Base-by-base conservation (phyloP, 2,113 vertebrate species). In the Lagopus leucura region DNA sequence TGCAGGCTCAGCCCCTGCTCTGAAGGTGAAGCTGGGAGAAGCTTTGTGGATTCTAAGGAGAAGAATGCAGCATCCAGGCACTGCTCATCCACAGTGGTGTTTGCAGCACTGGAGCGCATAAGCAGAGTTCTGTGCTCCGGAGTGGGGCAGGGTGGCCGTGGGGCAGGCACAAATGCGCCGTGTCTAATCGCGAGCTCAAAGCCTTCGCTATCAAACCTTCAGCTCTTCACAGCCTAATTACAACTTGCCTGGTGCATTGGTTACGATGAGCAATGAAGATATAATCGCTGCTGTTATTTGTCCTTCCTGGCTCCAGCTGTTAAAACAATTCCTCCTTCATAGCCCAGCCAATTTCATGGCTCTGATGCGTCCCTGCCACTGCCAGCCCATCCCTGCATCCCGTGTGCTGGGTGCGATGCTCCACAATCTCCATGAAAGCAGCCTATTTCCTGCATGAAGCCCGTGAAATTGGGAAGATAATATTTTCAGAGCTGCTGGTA, bases 281-380 rank as follows among this genome's bases (percentile, higher is more conserved):
- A 88, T 92, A 97, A 97, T 97, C 97, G 19, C 94, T 93, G 94
- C 94, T 96, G 92, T 91, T 97, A 94, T 98, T 97, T 97, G 97
- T 97, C 97, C 97, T 97, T 75, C 94, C 96, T 14, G 75, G 96
- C 97, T 97, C 96, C 97, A 97, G 97, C 97, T 97, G 97, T 87
- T 97, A 92, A 96, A 97, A 97, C 97, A 97, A 97, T 98, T 97
- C 97, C 95, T 97, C 95, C 96, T 95, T 96, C 96, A 85, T 36
- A 95, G 88, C 96, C 95, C 97, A 86, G 55, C 75, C 93, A 95
- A 97, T 97, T 98, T 97, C 95, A 96, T 8, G 77, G 96, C 93
- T 97, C 82, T 97, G 67, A 91, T 45, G 96, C 90, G 95, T 93
- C 96, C 96, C 94, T 88, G 43, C 77, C 1, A 0, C 73, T 83